phyloP scores from a whole-genome alignment of 2,113 vertebrate genomes.

The Festucalex cinctus region DNA sequence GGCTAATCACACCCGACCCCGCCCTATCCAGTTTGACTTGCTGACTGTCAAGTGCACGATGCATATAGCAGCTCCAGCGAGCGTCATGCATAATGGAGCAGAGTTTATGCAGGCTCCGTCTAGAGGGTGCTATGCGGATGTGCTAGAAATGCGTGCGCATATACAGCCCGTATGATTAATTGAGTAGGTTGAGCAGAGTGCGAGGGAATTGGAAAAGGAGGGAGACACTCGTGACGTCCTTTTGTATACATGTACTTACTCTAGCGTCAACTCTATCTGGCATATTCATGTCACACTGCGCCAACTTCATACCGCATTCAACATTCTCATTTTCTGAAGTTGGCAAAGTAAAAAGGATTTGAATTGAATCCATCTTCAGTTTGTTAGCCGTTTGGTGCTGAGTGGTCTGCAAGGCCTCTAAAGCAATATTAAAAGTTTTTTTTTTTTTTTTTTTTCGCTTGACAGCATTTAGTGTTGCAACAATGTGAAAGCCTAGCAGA shows the following conservation, averaged over 20 bases:
- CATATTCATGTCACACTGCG: not conserved
- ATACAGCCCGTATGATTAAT: slow-evolving; percentile 48
- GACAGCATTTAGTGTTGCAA: not conserved
- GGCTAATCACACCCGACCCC: slow-evolving; percentile 33
- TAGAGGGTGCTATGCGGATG: slow-evolving; percentile 32
- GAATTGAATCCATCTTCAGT: not conserved
- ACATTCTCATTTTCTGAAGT: not conserved
- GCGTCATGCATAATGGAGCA: slow-evolving; percentile 59
- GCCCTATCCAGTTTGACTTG: slow-evolving; percentile 20
- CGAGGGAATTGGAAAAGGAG: slow-evolving; percentile 19
- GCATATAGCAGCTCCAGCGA: slow-evolving; percentile 21
- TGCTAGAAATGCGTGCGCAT: slow-evolving; percentile 30
- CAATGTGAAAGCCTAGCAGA: not conserved
- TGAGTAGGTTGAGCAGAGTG: slow-evolving; percentile 35
- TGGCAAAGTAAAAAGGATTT: not conserved
- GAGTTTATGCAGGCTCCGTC: slow-evolving; percentile 36
- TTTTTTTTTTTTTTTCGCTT: not conserved
- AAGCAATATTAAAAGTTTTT: not conserved
- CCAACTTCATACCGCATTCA: not conserved
- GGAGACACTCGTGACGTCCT: slow-evolving; percentile 20
- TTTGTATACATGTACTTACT: not conserved
- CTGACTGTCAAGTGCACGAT: slow-evolving; percentile 23
- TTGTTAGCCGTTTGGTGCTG: not conserved
- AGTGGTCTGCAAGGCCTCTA: not conserved
- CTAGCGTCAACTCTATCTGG: not conserved